Base-by-base conservation (phyloP, 1,140 invertebrate genomes). In the Microplitis demolitor region DNA sequence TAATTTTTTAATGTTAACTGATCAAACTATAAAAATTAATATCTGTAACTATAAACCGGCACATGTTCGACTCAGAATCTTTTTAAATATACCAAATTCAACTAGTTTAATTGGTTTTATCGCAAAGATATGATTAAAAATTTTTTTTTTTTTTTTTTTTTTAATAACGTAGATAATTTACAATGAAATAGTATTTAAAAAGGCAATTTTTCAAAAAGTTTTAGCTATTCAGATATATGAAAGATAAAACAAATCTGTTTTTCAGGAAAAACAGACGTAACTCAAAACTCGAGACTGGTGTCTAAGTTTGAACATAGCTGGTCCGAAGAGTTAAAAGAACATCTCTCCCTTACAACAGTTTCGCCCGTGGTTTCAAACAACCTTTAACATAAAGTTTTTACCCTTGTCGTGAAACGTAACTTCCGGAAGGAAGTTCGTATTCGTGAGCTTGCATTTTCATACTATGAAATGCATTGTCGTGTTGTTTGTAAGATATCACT, bases 211-310 rank as follows among this genome's bases (percentile, higher is more conserved):
- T 78, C 73, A 72, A 72, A 76, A 78, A 77, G 61, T 71, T 2
- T 78, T 77, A 51, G 54, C 4, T 61, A 72, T 64, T 74, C 66
- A 71, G 53, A 71, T 37, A 66, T 73, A 51, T 54, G 69, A 63
- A 66, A 67, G 62, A 6, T 51, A 58, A 74, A 50, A 72, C 72
- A 62, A 45, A 60, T 66, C 39, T 69, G 74, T 58, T 39, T 53
- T 14, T 69, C 66, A 66, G 63, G 50, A 60, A 66, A 74, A 69
- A 76, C 76, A 80, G 79, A 79, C 81, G 81, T 83, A 77, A 76
- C 77, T 83, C 80, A 81, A 83, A 84, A 83, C 76, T 81, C 82
- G 73, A 51, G 76, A 77, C 76, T 72, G 71, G 69, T 34, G 73
- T 64, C 37, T 67, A 39, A 63, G 63, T 45, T 56, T 64, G 6